Evolutionary conservation across 2,113 vertebrate species (phyloP), one percentile per base, ranked within the genome.

Genomic region (Xiphophorus couchianus): DNA sequence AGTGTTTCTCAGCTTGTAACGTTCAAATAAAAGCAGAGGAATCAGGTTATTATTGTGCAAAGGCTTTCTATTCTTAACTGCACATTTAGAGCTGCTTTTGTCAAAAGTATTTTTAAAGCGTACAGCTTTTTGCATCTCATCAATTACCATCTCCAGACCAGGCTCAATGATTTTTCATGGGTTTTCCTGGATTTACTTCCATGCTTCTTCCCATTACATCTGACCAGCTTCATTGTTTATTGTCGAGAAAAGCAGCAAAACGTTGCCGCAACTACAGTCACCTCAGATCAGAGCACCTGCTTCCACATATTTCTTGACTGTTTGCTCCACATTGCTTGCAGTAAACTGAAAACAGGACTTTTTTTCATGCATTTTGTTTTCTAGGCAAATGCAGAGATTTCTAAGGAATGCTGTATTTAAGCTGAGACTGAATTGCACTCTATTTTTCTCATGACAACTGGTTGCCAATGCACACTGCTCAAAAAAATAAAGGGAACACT

Each of bases 1-100:
- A 81, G 68, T 70, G 68, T 76, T 1, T 73, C 17, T 28, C 51
- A 35, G 63, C 73, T 65, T 81, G 69, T 64, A 12, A 25, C 44
- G 72, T 67, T 73, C 4, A 5, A 73, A 81, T 69, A 68, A 74
- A 74, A 61, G 74, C 3, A 12, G 9, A 33, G 28, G 60, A 54
- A 62, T 83, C 48, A 76, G 62, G n/a, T n/a, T 77, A 28, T 29
- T 42, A 72, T 37, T 66, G 35, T 61, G n/a, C 73, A 65, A 39
- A 74, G 60, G 27, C 66, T 71, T 73, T 64, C 63, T 81, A 63
- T 77, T 81, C 77, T 79, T 63, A 63, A 5, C 5, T 27, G 1
- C 0, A 65, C 3, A 4, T 75, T 73, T 19, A 27, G 62, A 25
- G 48, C 15, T 51, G 4, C 17, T 82, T 19, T 35, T 73, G 17